These are phyloP conservation scores for Apomyelois bistriatella DNA, from an alignment of 2,888 invertebrate genomes.

Conservation along the genomic window DNA sequence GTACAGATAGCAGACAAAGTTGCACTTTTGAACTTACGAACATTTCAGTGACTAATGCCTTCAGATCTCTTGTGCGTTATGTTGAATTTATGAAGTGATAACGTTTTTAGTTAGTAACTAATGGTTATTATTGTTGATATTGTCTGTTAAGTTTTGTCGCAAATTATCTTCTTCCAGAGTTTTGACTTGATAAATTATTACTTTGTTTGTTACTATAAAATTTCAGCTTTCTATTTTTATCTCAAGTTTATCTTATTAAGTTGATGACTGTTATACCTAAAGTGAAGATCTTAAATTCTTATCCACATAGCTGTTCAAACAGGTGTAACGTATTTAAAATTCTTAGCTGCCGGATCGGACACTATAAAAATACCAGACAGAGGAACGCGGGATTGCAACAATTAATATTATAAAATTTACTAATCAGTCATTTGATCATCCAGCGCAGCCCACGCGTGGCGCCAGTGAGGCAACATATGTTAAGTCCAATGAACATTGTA, in stretches of 20 bases:
- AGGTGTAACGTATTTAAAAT: constrained; percentile 11
- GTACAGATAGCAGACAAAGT: constrained; percentile 59
- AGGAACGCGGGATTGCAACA: constrained; percentile 56
- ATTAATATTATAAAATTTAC: constrained; percentile 69
- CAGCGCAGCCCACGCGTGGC: constrained; percentile 61
- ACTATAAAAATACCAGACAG: constrained; percentile 44
- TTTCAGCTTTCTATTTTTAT: constrained; percentile 6
- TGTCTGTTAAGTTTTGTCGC: constrained; percentile 8
- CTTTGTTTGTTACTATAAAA: background rate
- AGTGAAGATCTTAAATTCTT: constrained; percentile 10
- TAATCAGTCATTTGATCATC: constrained; percentile 74
- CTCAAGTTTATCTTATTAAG: background rate
- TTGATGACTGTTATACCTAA: constrained; percentile 1
- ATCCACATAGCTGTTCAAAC: constrained; percentile 5
- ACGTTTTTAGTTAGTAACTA: constrained; percentile 34
- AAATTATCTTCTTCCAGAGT: constrained; percentile 9
- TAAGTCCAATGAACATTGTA: constrained; percentile 16
- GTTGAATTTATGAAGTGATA: constrained; percentile 47
- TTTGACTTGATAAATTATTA: constrained; percentile 5
- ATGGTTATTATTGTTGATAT: constrained; percentile 14
- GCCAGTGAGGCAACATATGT: constrained; percentile 42
- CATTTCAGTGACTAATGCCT: constrained; percentile 56
- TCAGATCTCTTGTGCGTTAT: constrained; percentile 36
- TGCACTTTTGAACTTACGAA: constrained; percentile 47
- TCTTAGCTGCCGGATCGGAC: constrained; percentile 3